phyloP scores from a whole-genome alignment of 2,888 invertebrate species.

The Acanthoscelides obtectus region DNA sequence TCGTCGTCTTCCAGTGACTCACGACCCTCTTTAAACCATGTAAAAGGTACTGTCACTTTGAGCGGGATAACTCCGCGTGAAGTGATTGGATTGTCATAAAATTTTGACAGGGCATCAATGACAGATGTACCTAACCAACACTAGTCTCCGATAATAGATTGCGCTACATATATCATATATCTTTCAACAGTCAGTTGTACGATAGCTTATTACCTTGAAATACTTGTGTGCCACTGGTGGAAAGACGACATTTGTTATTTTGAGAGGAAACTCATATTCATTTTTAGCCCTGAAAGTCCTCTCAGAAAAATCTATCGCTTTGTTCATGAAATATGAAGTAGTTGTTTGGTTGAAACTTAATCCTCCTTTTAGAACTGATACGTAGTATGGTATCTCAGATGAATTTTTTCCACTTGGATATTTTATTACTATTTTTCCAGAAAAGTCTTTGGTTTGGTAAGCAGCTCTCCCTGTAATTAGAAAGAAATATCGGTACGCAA shows the following conservation, averaged over 20 bases:
- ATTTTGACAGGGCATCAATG: too few relatives aligned
- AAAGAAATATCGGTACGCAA: background rate
- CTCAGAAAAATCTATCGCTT: constrained; percentile 40
- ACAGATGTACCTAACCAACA: too few relatives aligned
- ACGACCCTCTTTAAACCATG: too few relatives aligned
- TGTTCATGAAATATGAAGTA: constrained; percentile 49
- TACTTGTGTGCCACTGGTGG: constrained; percentile 52
- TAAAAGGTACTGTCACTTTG: too few relatives aligned
- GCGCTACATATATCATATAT: too few relatives aligned
- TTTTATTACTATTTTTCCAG: constrained; percentile 55
- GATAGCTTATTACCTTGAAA: constrained; percentile 30
- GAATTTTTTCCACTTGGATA: constrained; percentile 48
- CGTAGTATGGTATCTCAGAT: constrained; percentile 61
- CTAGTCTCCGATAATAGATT: too few relatives aligned
- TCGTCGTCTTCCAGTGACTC: too few relatives aligned
- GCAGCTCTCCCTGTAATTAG: constrained; percentile 52
- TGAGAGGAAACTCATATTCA: constrained; percentile 67
- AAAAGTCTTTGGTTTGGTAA: constrained; percentile 52
- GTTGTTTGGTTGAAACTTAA: constrained; percentile 53
- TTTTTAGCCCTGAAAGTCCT: constrained; percentile 60
- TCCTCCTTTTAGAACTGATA: constrained; percentile 56
- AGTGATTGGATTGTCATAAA: too few relatives aligned
- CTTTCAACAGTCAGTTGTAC: too few relatives aligned
- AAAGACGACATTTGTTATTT: constrained; percentile 66
- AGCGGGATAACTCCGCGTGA: too few relatives aligned